Evolutionary conservation across 2,797 vertebrate genomes (phyloP).

Genomic region (Setipinna tenuifilis): DNA sequence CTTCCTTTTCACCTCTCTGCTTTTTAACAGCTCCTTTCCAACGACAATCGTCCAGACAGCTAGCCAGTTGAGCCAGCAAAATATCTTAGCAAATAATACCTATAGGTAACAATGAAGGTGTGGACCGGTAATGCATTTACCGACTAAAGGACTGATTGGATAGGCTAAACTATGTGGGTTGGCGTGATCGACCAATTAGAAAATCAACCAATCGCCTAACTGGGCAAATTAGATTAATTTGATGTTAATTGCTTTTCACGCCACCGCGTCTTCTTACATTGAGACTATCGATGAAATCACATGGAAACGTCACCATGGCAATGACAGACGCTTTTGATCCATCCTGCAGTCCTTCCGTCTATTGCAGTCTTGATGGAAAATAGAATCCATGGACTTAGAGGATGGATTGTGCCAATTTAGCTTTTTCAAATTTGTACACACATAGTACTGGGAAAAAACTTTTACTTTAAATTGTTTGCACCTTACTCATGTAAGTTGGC

Average conservation of each 20-base stretch:
- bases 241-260: constrained; percentile 1
- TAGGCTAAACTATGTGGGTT: background rate
- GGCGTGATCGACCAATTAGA: background rate
- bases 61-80: background rate
- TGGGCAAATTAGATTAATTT: background rate
- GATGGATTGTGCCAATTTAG: too few relatives aligned
- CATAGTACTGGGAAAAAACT: too few relatives aligned
- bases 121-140: background rate
- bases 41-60: background rate
- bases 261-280: background rate
- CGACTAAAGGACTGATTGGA: background rate
- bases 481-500: too few relatives aligned
- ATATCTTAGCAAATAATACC: background rate
- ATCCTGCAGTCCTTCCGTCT: too few relatives aligned
- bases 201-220: background rate
- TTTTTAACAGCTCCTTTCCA: background rate
- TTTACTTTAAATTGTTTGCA: too few relatives aligned
- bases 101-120: background rate
- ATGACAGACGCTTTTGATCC: background rate
- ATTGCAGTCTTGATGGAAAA: too few relatives aligned
- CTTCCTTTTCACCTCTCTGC: background rate
- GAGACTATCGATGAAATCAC: background rate
- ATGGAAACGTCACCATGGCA: constrained; percentile 33
- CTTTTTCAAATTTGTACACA: too few relatives aligned
- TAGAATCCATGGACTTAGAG: too few relatives aligned